Conservation (phyloP, 2,888 invertebrate genomes). For the Dendrolimus pini region DNA sequence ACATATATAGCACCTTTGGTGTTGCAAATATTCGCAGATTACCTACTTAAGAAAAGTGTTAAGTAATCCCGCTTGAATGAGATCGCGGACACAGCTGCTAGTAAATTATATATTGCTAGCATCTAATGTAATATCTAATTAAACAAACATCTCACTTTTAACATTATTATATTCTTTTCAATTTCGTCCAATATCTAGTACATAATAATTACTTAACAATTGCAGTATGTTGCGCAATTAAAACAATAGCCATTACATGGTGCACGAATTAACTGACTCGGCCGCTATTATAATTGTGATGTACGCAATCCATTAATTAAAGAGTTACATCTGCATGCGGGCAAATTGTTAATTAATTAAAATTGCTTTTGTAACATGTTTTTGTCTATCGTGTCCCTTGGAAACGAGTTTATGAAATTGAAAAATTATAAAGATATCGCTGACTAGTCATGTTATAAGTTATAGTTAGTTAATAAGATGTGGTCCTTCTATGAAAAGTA, state of each 20-base stretch:
- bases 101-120: no score
- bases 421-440: no score
- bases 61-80: no score
- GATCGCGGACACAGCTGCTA: no score
- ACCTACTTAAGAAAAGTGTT: no score
- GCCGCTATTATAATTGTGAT: background rate
- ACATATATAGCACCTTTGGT: no score
- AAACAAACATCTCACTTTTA: background rate
- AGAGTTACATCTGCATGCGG: background rate
- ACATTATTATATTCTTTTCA: background rate
- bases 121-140: no score
- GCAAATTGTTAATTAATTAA: background rate
- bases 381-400: background rate
- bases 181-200: background rate
- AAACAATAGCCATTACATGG: background rate
- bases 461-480: no score
- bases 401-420: no score
- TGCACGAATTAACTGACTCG: background rate
- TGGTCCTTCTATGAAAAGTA: no score
- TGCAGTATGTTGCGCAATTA: background rate
- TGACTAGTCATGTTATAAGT: no score
- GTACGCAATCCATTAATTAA: background rate
- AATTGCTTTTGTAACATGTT: background rate
- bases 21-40: no score
- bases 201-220: background rate